phyloP scores from a whole-genome alignment of 2,797 vertebrate genomes.

The Semotilus atromaculatus region DNA sequence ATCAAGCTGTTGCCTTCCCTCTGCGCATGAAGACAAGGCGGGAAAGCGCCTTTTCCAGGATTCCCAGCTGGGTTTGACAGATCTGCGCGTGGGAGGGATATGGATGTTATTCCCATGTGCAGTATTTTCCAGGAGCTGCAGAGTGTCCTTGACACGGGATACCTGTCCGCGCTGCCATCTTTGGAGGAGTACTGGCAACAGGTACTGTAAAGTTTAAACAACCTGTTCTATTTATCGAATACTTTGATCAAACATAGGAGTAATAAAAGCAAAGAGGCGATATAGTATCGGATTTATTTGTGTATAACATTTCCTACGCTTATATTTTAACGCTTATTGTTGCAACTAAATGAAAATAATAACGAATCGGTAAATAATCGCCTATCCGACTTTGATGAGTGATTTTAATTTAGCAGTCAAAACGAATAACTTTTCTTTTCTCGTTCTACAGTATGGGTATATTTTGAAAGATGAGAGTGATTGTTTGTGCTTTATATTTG shows the following conservation, averaged over 20 bases:
- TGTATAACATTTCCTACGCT: background rate
- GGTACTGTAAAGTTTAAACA: constrained; percentile 70
- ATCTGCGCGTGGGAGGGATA: constrained; percentile 65
- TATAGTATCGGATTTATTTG: background rate
- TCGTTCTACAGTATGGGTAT: background rate
- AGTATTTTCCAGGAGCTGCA: constrained; percentile 99
- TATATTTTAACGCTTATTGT: background rate
- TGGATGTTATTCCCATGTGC: constrained; percentile 99
- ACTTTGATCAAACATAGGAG: constrained; percentile 11
- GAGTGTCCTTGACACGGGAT: constrained; percentile 96
- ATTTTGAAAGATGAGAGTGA: background rate
- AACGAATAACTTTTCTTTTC: too few relatives aligned
- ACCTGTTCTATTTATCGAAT: background rate
- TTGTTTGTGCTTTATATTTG: too few relatives aligned
- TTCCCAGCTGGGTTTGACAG: constrained; percentile 62
- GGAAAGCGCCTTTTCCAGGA: background rate
- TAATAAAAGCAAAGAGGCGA: background rate
- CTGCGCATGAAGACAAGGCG: background rate
- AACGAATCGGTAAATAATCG: too few relatives aligned
- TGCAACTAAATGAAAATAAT: background rate
- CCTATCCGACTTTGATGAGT: background rate
- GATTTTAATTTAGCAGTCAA: background rate
- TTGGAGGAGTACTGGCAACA: constrained; percentile 99
- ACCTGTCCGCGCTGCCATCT: constrained; percentile 95
- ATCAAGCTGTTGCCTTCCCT: background rate